A percentile compares a stretch with the other conserved stretches of the same genome.
phyloP scores from a whole-genome alignment of 92 coral and sea anemone species.

The Anthopleura xanthogrammica region DNA sequence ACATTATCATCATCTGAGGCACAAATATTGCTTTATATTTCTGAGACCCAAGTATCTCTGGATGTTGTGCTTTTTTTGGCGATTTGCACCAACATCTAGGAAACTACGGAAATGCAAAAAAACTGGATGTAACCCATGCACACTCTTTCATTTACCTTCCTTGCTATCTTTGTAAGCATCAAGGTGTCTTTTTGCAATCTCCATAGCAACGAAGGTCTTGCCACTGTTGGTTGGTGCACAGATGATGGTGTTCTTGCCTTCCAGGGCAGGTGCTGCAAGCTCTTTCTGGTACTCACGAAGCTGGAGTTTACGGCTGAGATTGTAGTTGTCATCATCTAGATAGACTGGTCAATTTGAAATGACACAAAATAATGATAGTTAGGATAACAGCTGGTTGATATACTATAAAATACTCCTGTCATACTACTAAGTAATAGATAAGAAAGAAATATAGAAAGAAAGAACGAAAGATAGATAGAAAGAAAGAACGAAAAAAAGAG shows the following conservation, averaged over 20 bases:
- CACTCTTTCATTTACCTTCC: neutral
- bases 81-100: no score
- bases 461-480: neutral
- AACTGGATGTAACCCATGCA: no score
- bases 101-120: no score
- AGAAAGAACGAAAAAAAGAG: neutral
- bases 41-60: no score
- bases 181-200: constrained; percentile 60
- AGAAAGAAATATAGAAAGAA: neutral
- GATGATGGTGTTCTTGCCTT: constrained; percentile 79
- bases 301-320: constrained; percentile 31
- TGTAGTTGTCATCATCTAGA: constrained; percentile 16
- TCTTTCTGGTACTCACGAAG: constrained; percentile 75
- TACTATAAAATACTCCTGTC: neutral
- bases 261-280: constrained; percentile 72
- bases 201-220: constrained; percentile 88
- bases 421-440: neutral
- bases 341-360: neutral
- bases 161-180: constrained; percentile 20
- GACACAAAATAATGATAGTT: neutral
- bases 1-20: no score
- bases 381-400: neutral
- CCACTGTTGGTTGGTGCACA: constrained; percentile 95
- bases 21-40: no score
- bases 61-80: no score